phyloP scores from a whole-genome alignment of 2,113 vertebrate species.

The Hylia prasina region DNA sequence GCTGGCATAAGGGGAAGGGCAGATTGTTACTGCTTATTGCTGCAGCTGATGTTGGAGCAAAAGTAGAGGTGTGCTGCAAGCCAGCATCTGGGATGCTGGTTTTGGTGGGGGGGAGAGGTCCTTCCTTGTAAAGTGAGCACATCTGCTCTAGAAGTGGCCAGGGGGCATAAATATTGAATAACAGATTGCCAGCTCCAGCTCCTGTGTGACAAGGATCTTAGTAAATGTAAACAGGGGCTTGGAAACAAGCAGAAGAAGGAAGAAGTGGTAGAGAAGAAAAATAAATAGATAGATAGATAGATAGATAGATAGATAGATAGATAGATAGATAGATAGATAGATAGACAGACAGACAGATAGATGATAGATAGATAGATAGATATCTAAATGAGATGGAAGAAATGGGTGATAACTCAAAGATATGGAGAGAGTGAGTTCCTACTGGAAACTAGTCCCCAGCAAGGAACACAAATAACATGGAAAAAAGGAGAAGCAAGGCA shows the following conservation, averaged over 20 bases:
- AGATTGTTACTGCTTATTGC: background rate
- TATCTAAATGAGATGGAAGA: background rate
- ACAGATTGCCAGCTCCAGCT: background rate
- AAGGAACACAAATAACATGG: background rate
- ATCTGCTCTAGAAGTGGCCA: background rate
- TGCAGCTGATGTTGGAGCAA: background rate
- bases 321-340: too few relatives aligned
- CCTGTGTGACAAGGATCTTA: background rate
- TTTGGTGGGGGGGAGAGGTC: background rate
- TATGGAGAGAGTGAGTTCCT: background rate
- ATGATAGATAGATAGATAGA: too few relatives aligned
- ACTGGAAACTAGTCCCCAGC: background rate
- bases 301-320: too few relatives aligned
- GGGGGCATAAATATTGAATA: slow-evolving; percentile 21
- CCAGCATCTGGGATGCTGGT: background rate
- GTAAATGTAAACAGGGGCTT: background rate
- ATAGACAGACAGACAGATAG: too few relatives aligned
- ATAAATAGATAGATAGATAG: too few relatives aligned
- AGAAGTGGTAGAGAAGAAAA: background rate
- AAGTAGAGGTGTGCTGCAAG: background rate
- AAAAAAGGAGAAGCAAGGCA: background rate
- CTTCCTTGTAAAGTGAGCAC: background rate
- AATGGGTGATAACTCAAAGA: background rate
- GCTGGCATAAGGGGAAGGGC: background rate
- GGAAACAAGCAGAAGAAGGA: background rate